phyloP scores from a whole-genome alignment of 37 sponge, comb jelly and placozoan genomes.

The Crambe crambe region DNA sequence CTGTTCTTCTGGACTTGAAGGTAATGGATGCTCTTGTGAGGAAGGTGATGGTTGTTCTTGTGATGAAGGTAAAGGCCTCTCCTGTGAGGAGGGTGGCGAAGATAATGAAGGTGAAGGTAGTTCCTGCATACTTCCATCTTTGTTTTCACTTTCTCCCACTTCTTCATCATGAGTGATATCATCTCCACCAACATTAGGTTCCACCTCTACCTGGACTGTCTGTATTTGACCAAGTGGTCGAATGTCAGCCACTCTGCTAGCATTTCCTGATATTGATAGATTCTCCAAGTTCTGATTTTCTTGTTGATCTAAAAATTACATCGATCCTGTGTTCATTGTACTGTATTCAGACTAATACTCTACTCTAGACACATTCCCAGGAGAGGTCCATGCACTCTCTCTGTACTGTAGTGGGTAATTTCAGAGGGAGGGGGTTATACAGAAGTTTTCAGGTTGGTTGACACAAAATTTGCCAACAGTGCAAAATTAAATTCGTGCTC shows the following conservation, averaged over 20 bases:
- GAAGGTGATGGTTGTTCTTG: neutral
- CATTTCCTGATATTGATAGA: neutral
- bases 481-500: no score
- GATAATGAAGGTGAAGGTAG: neutral
- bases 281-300: neutral
- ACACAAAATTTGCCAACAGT: no score
- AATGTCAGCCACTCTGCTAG: conserved; percentile 39
- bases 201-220: conserved; percentile 67
- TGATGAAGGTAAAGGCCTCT: neutral
- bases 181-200: conserved; percentile 6
- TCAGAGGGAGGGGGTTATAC: no score
- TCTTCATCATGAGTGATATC: neutral
- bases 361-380: no score
- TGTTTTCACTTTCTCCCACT: neutral
- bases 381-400: no score
- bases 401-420: no score
- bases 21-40: neutral
- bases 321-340: neutral
- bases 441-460: no score
- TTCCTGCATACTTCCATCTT: neutral
- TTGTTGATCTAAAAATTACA: neutral
- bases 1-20: neutral
- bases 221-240: conserved; percentile 22
- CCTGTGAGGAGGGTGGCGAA: neutral
- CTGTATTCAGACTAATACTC: no score